Percentiles rank a stretch among this genome's conserved stretches.
Evolutionary conservation across 2,113 vertebrate species (phyloP).

Genomic region (Amphiprion percula): DNA sequence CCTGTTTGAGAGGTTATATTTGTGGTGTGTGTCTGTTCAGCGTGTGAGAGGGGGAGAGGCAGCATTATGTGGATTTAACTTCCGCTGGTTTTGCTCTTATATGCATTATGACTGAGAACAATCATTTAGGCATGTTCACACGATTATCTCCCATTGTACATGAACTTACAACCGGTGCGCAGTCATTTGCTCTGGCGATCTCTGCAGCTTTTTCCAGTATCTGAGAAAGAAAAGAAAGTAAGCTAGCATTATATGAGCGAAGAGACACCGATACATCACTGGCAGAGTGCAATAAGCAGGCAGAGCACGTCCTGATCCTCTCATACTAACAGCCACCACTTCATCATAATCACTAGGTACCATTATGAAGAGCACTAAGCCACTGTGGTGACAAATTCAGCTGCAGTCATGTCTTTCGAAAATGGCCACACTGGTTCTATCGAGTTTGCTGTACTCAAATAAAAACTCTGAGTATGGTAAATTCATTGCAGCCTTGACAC

Average conservation of each 20-base stretch:
- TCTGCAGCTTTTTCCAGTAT: slow-evolving; percentile 98
- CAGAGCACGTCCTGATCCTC: slow-evolving; percentile 52
- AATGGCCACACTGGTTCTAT: not conserved
- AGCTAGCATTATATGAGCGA: not conserved
- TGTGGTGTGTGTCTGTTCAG: not conserved
- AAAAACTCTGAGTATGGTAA: not conserved
- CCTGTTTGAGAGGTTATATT: slow-evolving; percentile 15
- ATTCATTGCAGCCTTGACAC: not conserved
- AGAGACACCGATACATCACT: slow-evolving; percentile 18
- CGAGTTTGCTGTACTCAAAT: not conserved
- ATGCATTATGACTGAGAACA: not conserved
- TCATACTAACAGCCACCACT: slow-evolving; percentile 48
- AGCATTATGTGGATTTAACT: not conserved
- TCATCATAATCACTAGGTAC: slow-evolving; percentile 48
- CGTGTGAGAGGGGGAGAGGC: not conserved
- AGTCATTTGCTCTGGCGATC: slow-evolving; percentile 89
- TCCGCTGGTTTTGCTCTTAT: not conserved
- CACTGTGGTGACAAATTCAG: slow-evolving; percentile 10
- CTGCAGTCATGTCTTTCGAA: slow-evolving; percentile 13
- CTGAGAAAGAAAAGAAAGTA: slow-evolving; percentile 76
- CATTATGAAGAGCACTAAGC: slow-evolving; percentile 39
- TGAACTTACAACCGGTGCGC: slow-evolving; percentile 87
- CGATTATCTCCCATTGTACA: not conserved
- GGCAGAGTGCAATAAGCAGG: slow-evolving; percentile 41
- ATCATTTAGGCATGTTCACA: not conserved